phyloP scores from a whole-genome alignment of 2,888 invertebrate genomes.

The Drosophila austrosaltans region DNA sequence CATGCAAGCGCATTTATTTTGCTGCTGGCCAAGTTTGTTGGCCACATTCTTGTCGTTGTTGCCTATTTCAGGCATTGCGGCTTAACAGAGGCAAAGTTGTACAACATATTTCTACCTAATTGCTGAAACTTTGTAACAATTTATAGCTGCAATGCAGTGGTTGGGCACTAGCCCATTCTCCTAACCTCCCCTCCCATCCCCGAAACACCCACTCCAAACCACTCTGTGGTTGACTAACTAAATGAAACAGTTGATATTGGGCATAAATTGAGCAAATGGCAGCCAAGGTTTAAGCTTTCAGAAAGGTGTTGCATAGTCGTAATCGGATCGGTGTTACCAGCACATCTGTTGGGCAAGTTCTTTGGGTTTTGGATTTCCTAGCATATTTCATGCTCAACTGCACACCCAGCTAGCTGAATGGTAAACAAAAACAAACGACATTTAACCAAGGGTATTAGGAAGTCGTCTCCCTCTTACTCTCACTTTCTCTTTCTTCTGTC shows the following conservation, averaged over 20 bases:
- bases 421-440: slow-evolving; percentile 60
- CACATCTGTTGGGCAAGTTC: slow-evolving; percentile 26
- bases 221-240: slow-evolving; percentile 32
- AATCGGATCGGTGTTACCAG: slow-evolving; percentile 31
- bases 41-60: slow-evolving; percentile 38
- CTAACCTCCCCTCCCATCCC: background rate
- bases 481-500: background rate
- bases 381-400: slow-evolving; percentile 67
- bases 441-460: slow-evolving; percentile 53
- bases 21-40: slow-evolving; percentile 43
- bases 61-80: slow-evolving; percentile 36
- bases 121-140: slow-evolving; percentile 68
- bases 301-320: slow-evolving; percentile 38
- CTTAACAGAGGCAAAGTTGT: slow-evolving; percentile 38
- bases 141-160: slow-evolving; percentile 71
- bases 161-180: background rate
- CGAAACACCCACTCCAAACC: background rate
- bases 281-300: slow-evolving; percentile 22
- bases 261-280: slow-evolving; percentile 45
- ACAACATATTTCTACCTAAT: slow-evolving; percentile 68
- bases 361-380: slow-evolving; percentile 43
- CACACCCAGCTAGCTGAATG: slow-evolving; percentile 28
- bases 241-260: slow-evolving; percentile 50
- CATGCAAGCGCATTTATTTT: slow-evolving; percentile 71
- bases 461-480: slow-evolving; percentile 4